Evolutionary conservation across 2,797 vertebrate species (phyloP).

Genomic region (Meriones psammophilus): DNA sequence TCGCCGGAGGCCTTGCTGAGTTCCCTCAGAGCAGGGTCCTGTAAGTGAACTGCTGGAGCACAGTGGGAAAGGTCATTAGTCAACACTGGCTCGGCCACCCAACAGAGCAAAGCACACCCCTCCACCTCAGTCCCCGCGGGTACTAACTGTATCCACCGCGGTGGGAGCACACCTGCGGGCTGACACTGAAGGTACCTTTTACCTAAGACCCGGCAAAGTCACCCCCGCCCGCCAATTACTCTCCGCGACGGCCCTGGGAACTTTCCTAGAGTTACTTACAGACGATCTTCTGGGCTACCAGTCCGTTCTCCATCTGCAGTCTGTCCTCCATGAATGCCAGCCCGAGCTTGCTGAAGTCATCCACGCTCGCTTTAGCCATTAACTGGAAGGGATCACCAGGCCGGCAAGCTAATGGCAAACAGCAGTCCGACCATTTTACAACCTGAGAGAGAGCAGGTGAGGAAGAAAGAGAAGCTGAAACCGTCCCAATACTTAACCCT

Average conservation of each 20-base stretch:
- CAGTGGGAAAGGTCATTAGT: neutral
- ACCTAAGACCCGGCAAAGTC: neutral
- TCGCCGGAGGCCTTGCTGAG: conserved; percentile 67
- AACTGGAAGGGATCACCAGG: conserved; percentile 92
- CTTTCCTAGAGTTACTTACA: conserved; percentile 90
- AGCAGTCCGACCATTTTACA: conserved; percentile 95
- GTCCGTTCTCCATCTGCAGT: conserved; percentile 94
- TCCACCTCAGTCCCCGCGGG: neutral
- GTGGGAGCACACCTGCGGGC: neutral
- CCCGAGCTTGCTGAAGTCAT: conserved; percentile 95
- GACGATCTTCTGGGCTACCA: conserved; percentile 94
- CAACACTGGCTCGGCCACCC: neutral
- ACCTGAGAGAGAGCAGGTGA: conserved; percentile 85
- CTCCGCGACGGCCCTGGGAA: rapidly evolving
- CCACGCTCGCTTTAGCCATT: conserved; percentile 94
- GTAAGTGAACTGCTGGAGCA: conserved; percentile 92
- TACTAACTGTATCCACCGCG: neutral
- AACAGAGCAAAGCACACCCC: neutral
- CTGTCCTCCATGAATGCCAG: conserved; percentile 97
- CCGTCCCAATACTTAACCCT: neutral
- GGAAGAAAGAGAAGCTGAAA: neutral
- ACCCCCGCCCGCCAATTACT: neutral
- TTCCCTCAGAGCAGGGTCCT: conserved; percentile 88
- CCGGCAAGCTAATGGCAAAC: conserved; percentile 93
- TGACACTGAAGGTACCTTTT: neutral